Evolutionary conservation across 2,888 invertebrate genomes (phyloP), one percentile per base, ranked within the genome.

Genomic region (Agriopis aurantiaria): DNA sequence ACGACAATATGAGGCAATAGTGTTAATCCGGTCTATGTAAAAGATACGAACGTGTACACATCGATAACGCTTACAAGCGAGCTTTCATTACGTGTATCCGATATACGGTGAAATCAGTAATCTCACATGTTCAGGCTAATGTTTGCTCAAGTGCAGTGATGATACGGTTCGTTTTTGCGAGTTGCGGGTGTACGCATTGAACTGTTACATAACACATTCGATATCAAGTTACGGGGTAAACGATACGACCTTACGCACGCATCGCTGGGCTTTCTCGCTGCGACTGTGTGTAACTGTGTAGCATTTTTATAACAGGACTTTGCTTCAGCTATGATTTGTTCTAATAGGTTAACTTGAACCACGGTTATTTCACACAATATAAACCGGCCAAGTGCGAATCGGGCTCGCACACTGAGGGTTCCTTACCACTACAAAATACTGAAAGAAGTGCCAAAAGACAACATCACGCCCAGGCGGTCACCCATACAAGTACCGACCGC

Each of bases 201-300:
- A 85, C 82, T 85, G 87, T 91, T 91, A 88, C 84, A 85, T 87
- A 91, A 91, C 85, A 84, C 82, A 83, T 86, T 82, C 79, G 85
- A 85, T 91, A 91, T 92, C 85, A 83, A 81, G 83, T 90, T 88
- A 87, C 88, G 78, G 87, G 83, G 90, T 89, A 91, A 91, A 85
- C 84, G 89, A 89, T 91, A 86, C 88, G 88, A 89, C 89, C 91
- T 91, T 89, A 85, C 83, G 75, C 86, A 90, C 90, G 91, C 91
- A 87, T 82, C 85, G 84, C 71, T 85, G 84, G 84, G 84, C 86
- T 86, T 88, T 88, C 88, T 84, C 86, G 86, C 83, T 76, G 73
- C 77, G 78, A 79, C 78, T 78, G 78, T 43, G 8, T 43, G 43
- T 33, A 33, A 33, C 33, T 73, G 68, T 56, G 51, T 57, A 63